Percentiles rank a stretch among this genome's conserved stretches.
Conservation (phyloP, 2,888 invertebrate genomes). For the Altica lythri region DNA sequence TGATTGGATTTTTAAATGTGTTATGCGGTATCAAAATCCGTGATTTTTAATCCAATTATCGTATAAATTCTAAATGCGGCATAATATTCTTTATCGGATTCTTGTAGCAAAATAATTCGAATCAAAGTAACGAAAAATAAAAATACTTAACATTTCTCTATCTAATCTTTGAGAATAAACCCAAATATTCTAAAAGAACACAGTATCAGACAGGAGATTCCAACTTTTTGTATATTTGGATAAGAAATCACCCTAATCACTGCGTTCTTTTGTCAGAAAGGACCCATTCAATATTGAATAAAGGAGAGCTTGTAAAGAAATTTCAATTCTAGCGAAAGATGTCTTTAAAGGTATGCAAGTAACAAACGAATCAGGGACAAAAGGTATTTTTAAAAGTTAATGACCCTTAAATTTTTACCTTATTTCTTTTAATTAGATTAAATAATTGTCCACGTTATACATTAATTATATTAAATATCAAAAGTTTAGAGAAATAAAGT, state of each 20-base stretch:
- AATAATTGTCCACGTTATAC: too few relatives aligned
- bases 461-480: too few relatives aligned
- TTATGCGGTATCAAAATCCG: too few relatives aligned
- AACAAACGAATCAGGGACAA: slow-evolving; percentile 41
- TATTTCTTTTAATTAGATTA: slow-evolving; percentile 34
- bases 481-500: too few relatives aligned
- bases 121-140: slow-evolving; percentile 9
- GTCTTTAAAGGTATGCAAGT: slow-evolving; percentile 40
- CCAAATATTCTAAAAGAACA: slow-evolving; percentile 14
- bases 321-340: slow-evolving; percentile 37
- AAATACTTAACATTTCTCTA: slow-evolving; percentile 16
- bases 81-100: too few relatives aligned
- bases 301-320: slow-evolving; percentile 41
- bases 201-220: slow-evolving; percentile 30
- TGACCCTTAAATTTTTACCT: slow-evolving; percentile 43
- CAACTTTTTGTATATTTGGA: slow-evolving; percentile 31
- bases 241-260: slow-evolving; percentile 43
- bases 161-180: slow-evolving; percentile 20
- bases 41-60: too few relatives aligned
- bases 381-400: slow-evolving; percentile 40
- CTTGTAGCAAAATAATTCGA: too few relatives aligned
- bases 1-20: too few relatives aligned
- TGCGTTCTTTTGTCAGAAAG: slow-evolving; percentile 38
- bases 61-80: too few relatives aligned
- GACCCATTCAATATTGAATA: slow-evolving; percentile 42